Percentiles rank a stretch among this genome's conserved stretches.
Conservation (phyloP, 2,113 vertebrate genomes). For the Turdus rufiventris region DNA sequence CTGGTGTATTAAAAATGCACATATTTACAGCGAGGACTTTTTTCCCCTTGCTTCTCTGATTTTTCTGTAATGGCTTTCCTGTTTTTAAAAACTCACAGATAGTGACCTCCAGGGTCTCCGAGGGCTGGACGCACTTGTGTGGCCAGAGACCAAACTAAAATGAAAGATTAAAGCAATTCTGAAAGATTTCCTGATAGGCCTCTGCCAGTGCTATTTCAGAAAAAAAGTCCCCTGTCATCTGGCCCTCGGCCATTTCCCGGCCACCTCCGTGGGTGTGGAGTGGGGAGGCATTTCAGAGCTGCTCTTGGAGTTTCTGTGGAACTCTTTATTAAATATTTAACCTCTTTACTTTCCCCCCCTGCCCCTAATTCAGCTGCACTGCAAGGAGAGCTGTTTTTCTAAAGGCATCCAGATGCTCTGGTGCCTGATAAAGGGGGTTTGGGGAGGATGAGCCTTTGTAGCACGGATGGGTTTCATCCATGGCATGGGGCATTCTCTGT, state of each 20-base stretch:
- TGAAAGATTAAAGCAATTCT: conserved; percentile 71
- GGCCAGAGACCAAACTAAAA: conserved; percentile 68
- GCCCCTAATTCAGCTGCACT: conserved; percentile 1
- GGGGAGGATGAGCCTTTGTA: background rate
- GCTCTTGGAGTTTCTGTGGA: conserved; percentile 31
- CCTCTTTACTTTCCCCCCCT: background rate
- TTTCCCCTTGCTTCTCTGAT: background rate
- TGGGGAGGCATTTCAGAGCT: conserved; percentile 38
- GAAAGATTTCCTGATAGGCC: conserved; percentile 70
- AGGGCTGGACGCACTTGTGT: conserved; percentile 64
- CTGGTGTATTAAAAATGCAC: conserved; percentile 61
- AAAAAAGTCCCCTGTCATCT: conserved; percentile 53
- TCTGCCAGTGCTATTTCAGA: conserved; percentile 45
- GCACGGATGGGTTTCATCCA: background rate
- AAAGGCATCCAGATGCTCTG: background rate
- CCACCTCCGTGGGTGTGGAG: conserved; percentile 35
- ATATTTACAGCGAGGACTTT: background rate
- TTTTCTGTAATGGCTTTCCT: conserved; percentile 58
- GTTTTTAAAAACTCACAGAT: conserved; percentile 58
- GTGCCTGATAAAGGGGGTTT: background rate
- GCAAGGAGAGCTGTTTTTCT: conserved; percentile 21
- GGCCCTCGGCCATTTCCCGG: conserved; percentile 49
- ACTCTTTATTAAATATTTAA: conserved; percentile 72
- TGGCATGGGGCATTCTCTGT: background rate
- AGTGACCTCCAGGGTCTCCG: conserved; percentile 48